A percentile compares a stretch with the other conserved stretches of the same genome.
These are phyloP conservation scores for Indicator maculatus DNA, from an alignment of 2,113 vertebrate genomes.

Conservation along the genomic window DNA sequence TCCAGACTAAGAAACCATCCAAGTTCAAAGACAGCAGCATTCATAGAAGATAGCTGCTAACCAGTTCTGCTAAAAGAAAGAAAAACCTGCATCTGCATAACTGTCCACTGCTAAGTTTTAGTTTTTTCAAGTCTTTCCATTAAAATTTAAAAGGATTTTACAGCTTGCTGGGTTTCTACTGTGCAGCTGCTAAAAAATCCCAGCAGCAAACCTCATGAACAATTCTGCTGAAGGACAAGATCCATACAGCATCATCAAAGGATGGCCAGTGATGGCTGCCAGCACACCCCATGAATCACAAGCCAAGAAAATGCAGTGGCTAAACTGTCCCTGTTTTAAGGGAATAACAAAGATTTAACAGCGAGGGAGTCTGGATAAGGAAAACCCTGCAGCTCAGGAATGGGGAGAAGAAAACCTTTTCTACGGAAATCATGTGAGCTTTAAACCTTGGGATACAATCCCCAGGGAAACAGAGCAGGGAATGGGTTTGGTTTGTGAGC, in stretches of 20 bases:
- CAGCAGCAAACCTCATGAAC: background rate
- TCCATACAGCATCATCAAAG: background rate
- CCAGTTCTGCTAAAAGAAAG: background rate
- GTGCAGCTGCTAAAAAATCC: background rate
- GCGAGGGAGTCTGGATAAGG: background rate
- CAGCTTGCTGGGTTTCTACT: background rate
- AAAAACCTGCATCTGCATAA: background rate
- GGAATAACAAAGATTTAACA: background rate
- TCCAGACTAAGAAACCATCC: background rate
- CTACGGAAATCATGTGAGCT: background rate
- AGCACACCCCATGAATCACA: background rate
- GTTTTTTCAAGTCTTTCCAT: background rate
- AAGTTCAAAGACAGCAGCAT: background rate
- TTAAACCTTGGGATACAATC: background rate
- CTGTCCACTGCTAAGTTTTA: background rate
- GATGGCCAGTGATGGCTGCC: background rate
- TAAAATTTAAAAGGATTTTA: background rate
- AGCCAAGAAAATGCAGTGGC: background rate
- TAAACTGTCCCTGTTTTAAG: background rate
- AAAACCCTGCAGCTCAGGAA: background rate
- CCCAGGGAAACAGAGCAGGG: background rate
- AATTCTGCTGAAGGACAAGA: background rate
- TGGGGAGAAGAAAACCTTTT: background rate
- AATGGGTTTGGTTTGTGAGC: background rate
- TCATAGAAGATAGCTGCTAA: background rate